These are phyloP conservation scores for Galaxea fascicularis DNA, from an alignment of 92 coral and sea anemone genomes.

Conservation along the genomic window DNA sequence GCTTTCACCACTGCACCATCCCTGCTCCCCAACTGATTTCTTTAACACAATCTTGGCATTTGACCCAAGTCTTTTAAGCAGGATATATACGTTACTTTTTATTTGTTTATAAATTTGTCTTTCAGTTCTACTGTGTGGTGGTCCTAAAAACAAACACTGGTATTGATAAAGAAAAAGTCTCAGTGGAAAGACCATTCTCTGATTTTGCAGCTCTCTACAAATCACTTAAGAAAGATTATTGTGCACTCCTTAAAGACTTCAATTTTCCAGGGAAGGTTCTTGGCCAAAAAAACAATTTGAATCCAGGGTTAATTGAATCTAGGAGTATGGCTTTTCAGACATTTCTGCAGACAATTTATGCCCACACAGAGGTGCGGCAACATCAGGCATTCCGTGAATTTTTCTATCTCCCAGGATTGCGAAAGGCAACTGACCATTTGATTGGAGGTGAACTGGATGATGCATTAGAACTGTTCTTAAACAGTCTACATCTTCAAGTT, in stretches of 20 bases:
- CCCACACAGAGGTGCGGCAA: slow-evolving; percentile 69
- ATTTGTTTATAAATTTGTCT: not conserved
- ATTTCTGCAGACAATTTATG: slow-evolving; percentile 72
- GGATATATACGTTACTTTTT: too few species aligned
- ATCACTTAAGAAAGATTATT: slow-evolving; percentile 78
- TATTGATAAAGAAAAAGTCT: slow-evolving; percentile 88
- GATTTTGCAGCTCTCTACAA: slow-evolving; percentile 86
- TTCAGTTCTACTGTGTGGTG: slow-evolving; percentile 80
- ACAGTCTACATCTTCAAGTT: slow-evolving; percentile 92
- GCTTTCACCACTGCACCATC: too few species aligned
- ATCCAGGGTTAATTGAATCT: slow-evolving; percentile 65
- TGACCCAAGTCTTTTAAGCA: too few species aligned
- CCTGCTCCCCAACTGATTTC: too few species aligned
- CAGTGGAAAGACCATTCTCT: slow-evolving; percentile 87
- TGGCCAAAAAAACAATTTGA: slow-evolving; percentile 73
- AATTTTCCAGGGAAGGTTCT: slow-evolving; percentile 88
- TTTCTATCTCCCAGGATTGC: slow-evolving; percentile 83
- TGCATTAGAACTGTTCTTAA: slow-evolving; percentile 77
- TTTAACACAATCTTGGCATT: too few species aligned
- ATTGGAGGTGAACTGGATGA: slow-evolving; percentile 86
- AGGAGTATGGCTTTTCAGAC: slow-evolving; percentile 81
- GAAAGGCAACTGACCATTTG: slow-evolving; percentile 79
- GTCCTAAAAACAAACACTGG: slow-evolving; percentile 78
- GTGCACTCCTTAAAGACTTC: slow-evolving; percentile 62
- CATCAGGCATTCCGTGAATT: slow-evolving; percentile 84